These are phyloP conservation scores for Galeopsomyia nigrocyanea DNA, from an alignment of 2,888 invertebrate genomes.

Conservation along the genomic window DNA sequence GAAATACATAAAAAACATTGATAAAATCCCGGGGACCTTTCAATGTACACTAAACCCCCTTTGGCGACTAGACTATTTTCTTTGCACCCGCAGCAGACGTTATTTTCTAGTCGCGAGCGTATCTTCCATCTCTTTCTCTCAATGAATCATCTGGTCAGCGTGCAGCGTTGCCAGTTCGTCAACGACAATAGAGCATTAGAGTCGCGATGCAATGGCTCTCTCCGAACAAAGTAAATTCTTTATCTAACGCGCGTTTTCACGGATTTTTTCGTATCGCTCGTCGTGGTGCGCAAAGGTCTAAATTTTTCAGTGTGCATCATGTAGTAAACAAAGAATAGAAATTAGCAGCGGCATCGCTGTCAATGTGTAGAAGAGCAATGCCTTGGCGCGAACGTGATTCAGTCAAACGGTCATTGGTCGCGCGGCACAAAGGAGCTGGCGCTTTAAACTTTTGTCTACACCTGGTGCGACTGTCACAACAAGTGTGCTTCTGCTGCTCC, in stretches of 20 bases:
- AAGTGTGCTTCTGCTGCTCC: conserved; percentile 16
- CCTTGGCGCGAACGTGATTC: conserved; percentile 46
- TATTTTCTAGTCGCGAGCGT: too few relatives aligned
- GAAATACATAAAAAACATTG: too few relatives aligned
- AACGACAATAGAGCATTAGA: conserved; percentile 13
- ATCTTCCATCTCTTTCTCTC: conserved; percentile 2
- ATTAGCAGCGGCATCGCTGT: conserved; percentile 22
- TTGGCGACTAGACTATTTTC: too few relatives aligned
- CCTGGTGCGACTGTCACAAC: background rate
- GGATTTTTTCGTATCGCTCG: too few relatives aligned
- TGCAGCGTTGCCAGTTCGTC: conserved; percentile 31
- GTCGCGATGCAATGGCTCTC: background rate
- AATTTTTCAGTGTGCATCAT: too few relatives aligned
- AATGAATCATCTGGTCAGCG: conserved; percentile 37
- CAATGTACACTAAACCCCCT: too few relatives aligned
- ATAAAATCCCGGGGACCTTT: too few relatives aligned
- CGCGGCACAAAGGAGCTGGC: conserved; percentile 37
- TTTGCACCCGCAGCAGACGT: too few relatives aligned
- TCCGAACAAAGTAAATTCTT: background rate
- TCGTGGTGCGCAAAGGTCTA: too few relatives aligned
- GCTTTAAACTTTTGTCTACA: conserved; percentile 31
- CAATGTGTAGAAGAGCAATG: conserved; percentile 24
- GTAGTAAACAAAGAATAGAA: background rate
- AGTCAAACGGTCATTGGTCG: conserved; percentile 38
- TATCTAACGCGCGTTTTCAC: too few relatives aligned